These are phyloP conservation scores for Sialis lutaria DNA, from an alignment of 2,888 invertebrate species.

Conservation along the genomic window DNA sequence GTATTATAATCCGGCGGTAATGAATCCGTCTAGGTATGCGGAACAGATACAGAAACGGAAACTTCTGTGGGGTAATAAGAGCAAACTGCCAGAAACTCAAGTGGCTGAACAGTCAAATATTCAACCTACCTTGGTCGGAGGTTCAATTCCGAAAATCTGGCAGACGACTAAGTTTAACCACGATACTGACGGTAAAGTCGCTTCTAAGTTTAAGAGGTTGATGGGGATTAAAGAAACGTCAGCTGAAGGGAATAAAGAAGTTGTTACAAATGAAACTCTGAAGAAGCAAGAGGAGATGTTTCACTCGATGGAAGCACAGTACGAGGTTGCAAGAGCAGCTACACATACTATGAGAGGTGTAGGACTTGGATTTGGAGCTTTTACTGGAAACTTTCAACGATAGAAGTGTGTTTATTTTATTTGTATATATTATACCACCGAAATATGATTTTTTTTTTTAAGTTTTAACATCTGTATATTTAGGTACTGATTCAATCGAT, in stretches of 20 bases:
- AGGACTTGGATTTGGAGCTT: constrained; percentile 57
- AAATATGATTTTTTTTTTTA: too few species aligned
- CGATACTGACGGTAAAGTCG: constrained; percentile 81
- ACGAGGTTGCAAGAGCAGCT: constrained; percentile 86
- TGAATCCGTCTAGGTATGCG: constrained; percentile 63
- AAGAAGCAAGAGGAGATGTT: constrained; percentile 76
- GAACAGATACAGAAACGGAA: constrained; percentile 86
- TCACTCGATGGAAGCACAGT: constrained; percentile 86
- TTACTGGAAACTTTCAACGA: constrained; percentile 32
- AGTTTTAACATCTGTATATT: too few species aligned
- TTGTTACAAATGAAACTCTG: constrained; percentile 34
- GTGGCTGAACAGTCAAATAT: constrained; percentile 1
- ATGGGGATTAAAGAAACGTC: constrained; percentile 76
- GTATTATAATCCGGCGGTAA: constrained; percentile 57
- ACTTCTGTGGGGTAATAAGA: constrained; percentile 76
- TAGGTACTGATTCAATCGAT: too few species aligned
- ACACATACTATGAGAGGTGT: constrained; percentile 92
- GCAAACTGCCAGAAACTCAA: constrained; percentile 10
- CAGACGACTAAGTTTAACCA: constrained; percentile 74
- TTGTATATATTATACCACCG: too few species aligned
- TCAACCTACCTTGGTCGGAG: constrained; percentile 10
- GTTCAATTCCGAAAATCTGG: constrained; percentile 37
- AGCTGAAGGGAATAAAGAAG: constrained; percentile 21
- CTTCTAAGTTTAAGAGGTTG: constrained; percentile 86
- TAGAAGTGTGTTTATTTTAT: constrained; percentile 14